Evolutionary conservation across 2,113 vertebrate genomes (phyloP), one percentile per base, ranked within the genome.

Genomic region (Zosterops japonicus): DNA sequence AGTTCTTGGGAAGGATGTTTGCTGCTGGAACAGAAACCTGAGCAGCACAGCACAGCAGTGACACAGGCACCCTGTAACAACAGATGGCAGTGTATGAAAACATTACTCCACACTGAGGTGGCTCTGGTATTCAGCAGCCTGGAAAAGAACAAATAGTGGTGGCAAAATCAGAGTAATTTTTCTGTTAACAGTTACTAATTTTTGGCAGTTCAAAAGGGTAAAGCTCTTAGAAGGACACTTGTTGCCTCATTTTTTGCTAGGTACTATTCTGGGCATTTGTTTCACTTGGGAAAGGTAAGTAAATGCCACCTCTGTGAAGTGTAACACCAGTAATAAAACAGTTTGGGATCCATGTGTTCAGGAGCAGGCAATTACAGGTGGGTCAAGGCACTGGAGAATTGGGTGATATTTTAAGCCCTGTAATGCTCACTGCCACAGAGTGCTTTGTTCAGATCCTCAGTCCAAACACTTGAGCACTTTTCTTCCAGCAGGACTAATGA

Each of bases 81-180:
- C 71, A 97, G 95, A 60, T 94, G 95, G 97, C 95, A 96, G 95
- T 86, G 46, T 42, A 25, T 56, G 84, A 91, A 87, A 93, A 47
- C 44, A 42, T 75, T 89, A 29, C 12, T 33, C 44, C 21, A 2
- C 39, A 11, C 27, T 2, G 24, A 4, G 6, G 12, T 29, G 56
- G 33, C 33, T 76, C 25, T 49, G 59, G 20, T 56, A 52, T 75
- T 74, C 72, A 79, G 57, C 41, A 80, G 63, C 50, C 79, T 39
- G 52, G 11, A 10, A 50, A 50, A 42, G 47, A 47, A n/a, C 8
- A 16, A 61, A 23, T 0, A 31, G 59, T 8, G 1, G 27, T 65
- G 41, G 56, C 19, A 60, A 46, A 90, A 76, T 6, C 22, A 59
- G 47, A 39, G 39, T 70, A 50, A 31, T 95, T 92, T 92, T 79